Percentiles rank a stretch among this genome's conserved stretches.
Evolutionary conservation across 2,888 invertebrate genomes (phyloP).

Genomic region (Drosophila longiperda): DNA sequence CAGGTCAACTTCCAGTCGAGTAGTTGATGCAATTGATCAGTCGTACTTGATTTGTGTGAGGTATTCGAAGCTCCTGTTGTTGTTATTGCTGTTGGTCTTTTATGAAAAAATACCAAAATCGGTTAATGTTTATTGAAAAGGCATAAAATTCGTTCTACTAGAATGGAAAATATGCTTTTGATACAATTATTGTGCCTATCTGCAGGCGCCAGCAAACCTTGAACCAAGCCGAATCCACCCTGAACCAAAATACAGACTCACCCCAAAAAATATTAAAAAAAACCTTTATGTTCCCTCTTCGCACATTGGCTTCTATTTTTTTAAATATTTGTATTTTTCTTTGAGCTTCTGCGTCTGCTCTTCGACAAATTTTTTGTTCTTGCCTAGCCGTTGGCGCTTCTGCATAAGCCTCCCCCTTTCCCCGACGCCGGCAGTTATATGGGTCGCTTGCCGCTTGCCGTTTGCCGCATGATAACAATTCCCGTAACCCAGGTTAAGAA

Average conservation of each 20-base stretch:
- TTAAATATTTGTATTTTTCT: slow-evolving; percentile 38
- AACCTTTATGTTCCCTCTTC: slow-evolving; percentile 37
- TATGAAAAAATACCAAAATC: slow-evolving; percentile 84
- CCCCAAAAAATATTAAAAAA: slow-evolving; percentile 27
- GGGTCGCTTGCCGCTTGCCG: slow-evolving; percentile 61
- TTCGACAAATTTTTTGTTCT: slow-evolving; percentile 34
- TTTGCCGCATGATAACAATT: slow-evolving; percentile 64
- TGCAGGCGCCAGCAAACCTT: slow-evolving; percentile 67
- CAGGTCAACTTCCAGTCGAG: slow-evolving; percentile 12
- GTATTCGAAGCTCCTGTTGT: slow-evolving; percentile 22
- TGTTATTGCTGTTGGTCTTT: slow-evolving; percentile 53
- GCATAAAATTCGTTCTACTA: slow-evolving; percentile 86
- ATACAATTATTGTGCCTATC: slow-evolving; percentile 83
- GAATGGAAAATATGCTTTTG: slow-evolving; percentile 85
- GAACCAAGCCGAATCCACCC: slow-evolving; percentile 52
- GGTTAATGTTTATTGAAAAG: slow-evolving; percentile 86
- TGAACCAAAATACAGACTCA: slow-evolving; percentile 35
- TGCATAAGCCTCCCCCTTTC: slow-evolving; percentile 17
- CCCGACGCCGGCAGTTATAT: slow-evolving; percentile 63
- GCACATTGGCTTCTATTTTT: slow-evolving; percentile 41
- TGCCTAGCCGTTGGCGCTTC: slow-evolving; percentile 28
- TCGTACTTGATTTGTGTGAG: slow-evolving; percentile 42
- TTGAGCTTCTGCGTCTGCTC: slow-evolving; percentile 64
- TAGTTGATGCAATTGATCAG: not conserved
- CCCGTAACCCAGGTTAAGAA: slow-evolving; percentile 26